A percentile compares a stretch with the other conserved stretches of the same genome.
phyloP scores from a whole-genome alignment of 2,113 vertebrate species.

The Holacanthus passer region DNA sequence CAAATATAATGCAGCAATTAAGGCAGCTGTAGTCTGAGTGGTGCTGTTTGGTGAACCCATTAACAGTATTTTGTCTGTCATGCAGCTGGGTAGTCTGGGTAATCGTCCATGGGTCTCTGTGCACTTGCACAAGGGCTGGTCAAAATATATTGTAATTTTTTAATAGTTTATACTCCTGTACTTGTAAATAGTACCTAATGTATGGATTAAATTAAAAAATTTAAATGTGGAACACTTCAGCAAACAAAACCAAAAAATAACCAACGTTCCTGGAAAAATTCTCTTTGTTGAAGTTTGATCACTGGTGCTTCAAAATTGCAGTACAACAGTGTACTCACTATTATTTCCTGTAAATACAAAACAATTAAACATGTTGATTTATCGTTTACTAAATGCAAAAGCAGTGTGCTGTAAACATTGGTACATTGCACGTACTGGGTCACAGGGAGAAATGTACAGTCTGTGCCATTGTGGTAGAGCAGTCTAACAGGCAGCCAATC shows the following conservation, averaged over 20 bases:
- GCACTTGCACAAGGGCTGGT: slow-evolving; percentile 1
- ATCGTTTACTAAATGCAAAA: not conserved
- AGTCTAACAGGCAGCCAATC: slow-evolving; percentile 1
- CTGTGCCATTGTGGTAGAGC: not conserved
- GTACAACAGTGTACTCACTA: not conserved
- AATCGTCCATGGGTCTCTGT: slow-evolving; percentile 14
- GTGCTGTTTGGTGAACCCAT: slow-evolving; percentile 50
- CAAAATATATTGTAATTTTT: slow-evolving; percentile 8
- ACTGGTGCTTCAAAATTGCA: not conserved
- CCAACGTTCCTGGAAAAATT: too few species aligned
- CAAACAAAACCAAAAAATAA: too few species aligned
- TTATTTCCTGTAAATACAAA: not conserved
- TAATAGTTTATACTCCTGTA: not conserved
- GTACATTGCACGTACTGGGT: not conserved
- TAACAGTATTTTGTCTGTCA: slow-evolving; percentile 49
- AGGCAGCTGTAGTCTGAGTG: slow-evolving; percentile 32
- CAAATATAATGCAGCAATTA: slow-evolving; percentile 64
- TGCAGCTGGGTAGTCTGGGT: slow-evolving; percentile 45
- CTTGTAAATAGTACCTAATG: not conserved
- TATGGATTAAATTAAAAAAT: too few species aligned
- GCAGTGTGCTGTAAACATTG: not conserved
- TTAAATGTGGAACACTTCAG: not conserved
- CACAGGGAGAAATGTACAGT: not conserved
- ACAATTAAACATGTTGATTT: not conserved
- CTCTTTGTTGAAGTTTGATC: not conserved